Percentiles rank a stretch among this genome's conserved stretches.
phyloP scores from a whole-genome alignment of 2,888 invertebrate genomes.

The Hylaea fasciaria region DNA sequence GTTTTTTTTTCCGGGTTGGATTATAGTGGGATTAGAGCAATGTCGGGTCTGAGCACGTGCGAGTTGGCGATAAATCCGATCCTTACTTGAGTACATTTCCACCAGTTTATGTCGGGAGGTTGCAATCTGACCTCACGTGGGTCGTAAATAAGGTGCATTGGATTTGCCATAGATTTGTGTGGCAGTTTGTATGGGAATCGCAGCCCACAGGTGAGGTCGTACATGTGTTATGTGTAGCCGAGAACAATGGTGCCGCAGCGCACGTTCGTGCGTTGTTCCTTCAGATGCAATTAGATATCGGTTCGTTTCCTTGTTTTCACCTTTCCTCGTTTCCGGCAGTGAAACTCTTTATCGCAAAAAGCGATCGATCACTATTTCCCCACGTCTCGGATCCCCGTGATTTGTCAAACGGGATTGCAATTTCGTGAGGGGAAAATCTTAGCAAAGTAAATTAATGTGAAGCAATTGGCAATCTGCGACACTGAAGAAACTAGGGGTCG shows the following conservation, averaged over 20 bases:
- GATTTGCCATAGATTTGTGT: constrained; percentile 13
- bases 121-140: constrained; percentile 20
- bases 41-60: constrained; percentile 66
- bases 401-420: constrained; percentile 57
- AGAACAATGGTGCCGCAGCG: constrained; percentile 59
- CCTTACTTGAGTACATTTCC: constrained; percentile 28
- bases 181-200: background rate
- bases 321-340: constrained; percentile 57
- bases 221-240: constrained; percentile 39
- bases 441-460: constrained; percentile 50
- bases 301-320: constrained; percentile 65
- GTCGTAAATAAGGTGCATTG: constrained; percentile 20
- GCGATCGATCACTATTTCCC: constrained; percentile 63
- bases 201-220: constrained; percentile 6
- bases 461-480: constrained; percentile 54
- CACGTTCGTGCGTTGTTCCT: constrained; percentile 56
- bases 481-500: constrained; percentile 49
- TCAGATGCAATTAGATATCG: constrained; percentile 67
- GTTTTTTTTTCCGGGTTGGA: constrained; percentile 76
- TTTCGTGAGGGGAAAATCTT: constrained; percentile 53
- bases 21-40: constrained; percentile 72
- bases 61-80: constrained; percentile 63
- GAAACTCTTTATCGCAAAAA: constrained; percentile 59
- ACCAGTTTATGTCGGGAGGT: constrained; percentile 15
- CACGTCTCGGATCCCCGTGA: constrained; percentile 52